Evolutionary conservation across 2,888 invertebrate species (phyloP).

Genomic region (Cordilura impudica): DNA sequence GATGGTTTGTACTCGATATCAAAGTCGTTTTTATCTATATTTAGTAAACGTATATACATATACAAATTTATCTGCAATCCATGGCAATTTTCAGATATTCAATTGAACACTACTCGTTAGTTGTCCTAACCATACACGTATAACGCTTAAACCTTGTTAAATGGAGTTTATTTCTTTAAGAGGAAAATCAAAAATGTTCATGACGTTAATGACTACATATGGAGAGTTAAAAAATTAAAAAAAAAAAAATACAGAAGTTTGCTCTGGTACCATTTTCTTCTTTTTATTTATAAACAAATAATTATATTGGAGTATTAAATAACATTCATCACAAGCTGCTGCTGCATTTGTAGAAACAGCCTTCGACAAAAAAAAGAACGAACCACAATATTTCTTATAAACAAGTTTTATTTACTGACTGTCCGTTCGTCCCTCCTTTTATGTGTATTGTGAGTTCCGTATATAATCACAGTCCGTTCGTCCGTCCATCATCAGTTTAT

Average conservation of each 20-base stretch:
- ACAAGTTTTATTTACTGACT: slow-evolving; percentile 36
- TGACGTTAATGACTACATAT: not conserved
- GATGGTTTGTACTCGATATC: too few relatives aligned
- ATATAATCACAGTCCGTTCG: slow-evolving; percentile 43
- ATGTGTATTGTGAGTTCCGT: slow-evolving; percentile 21
- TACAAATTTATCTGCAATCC: too few relatives aligned
- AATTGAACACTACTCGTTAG: slow-evolving; percentile 28
- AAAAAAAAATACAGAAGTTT: slow-evolving; percentile 2
- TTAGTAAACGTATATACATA: too few relatives aligned
- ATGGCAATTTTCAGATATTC: not conserved
- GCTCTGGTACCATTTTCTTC: slow-evolving; percentile 3
- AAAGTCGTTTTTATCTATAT: too few relatives aligned
- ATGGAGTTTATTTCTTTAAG: slow-evolving; percentile 34
- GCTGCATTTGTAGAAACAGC: slow-evolving; percentile 28
- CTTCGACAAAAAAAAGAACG: slow-evolving; percentile 14
- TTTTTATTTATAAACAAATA: slow-evolving; percentile 23
- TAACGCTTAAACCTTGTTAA: not conserved
- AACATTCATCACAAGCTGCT: slow-evolving; percentile 60
- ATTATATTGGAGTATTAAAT: slow-evolving; percentile 48
- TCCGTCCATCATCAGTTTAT: slow-evolving; percentile 36
- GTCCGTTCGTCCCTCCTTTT: not conserved
- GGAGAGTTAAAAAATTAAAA: too few relatives aligned
- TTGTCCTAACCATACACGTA: slow-evolving; percentile 49
- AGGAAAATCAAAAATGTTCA: not conserved
- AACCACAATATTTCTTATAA: slow-evolving; percentile 41